Conservation (phyloP, 2,113 vertebrate genomes). For the Proterorhinus semilunaris region DNA sequence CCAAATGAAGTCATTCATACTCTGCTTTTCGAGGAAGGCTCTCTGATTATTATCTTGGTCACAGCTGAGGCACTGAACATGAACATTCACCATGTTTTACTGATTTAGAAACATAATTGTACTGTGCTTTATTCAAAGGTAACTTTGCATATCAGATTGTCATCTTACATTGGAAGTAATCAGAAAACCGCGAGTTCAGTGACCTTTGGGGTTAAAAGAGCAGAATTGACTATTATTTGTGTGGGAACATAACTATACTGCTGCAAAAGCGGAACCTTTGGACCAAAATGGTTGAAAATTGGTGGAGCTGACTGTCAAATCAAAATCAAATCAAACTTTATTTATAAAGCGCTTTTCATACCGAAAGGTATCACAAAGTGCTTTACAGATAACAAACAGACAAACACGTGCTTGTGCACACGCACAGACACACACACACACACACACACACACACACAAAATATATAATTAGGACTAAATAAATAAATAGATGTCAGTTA, state of each 20-base stretch:
- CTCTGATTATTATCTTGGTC: slow-evolving; percentile 16
- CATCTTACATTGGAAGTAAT: slow-evolving; percentile 7
- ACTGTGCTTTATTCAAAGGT: neutral
- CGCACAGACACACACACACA: no score
- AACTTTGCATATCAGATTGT: neutral
- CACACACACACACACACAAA: no score
- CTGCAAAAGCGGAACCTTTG: slow-evolving; percentile 34
- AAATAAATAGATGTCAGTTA: no score
- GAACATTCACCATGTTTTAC: slow-evolving; percentile 11
- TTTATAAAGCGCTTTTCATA: no score
- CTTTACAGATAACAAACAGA: no score
- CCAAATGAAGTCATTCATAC: slow-evolving; percentile 40
- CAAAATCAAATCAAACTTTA: no score
- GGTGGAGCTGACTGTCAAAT: slow-evolving; percentile 56
- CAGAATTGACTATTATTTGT: slow-evolving; percentile 52
- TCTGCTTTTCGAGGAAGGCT: slow-evolving; percentile 17
- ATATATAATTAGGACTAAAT: no score
- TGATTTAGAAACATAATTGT: neutral
- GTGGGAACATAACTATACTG: slow-evolving; percentile 38
- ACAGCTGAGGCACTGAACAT: neutral
- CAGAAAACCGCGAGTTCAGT: neutral
- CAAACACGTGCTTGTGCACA: no score
- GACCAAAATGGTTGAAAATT: slow-evolving; percentile 41
- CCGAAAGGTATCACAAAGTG: no score
- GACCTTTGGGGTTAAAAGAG: slow-evolving; percentile 25